Conservation (phyloP, 2,888 invertebrate genomes). For the Mesorhabditis spiculigera region DNA sequence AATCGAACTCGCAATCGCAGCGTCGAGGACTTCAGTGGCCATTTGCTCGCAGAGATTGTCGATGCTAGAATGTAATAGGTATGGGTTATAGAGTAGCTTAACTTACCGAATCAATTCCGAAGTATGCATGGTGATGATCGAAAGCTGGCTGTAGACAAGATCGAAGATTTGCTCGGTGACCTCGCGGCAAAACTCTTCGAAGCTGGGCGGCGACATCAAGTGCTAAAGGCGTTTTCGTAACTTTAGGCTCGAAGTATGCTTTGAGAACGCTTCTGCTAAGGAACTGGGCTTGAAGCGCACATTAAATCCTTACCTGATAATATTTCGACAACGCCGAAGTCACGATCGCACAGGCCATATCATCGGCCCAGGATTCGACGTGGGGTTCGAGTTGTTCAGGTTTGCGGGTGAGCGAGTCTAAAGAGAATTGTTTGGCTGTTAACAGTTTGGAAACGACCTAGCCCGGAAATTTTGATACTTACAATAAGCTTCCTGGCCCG, state of each 20-base stretch:
- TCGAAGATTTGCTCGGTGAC: neutral
- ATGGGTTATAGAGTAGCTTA: no score
- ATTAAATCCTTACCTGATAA: neutral
- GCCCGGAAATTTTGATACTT: no score
- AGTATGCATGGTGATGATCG: neutral
- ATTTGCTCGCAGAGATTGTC: neutral
- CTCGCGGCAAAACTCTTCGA: neutral
- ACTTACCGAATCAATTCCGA: neutral
- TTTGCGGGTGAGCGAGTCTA: no score
- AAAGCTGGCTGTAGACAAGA: neutral
- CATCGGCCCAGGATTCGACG: slow-evolving; percentile 1
- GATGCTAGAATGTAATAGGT: neutral
- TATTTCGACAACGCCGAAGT: neutral
- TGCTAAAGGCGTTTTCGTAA: neutral
- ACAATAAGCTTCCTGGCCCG: no score
- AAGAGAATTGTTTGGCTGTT: no score
- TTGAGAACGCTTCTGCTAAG: neutral
- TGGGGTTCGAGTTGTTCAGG: neutral
- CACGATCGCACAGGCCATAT: neutral
- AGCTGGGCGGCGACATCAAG: neutral
- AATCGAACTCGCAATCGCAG: neutral
- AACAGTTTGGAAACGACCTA: no score
- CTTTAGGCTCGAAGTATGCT: neutral
- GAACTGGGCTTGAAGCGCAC: neutral
- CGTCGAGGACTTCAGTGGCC: neutral